Base-by-base conservation (phyloP, 2,113 vertebrate species). In the Apeltes quadracus region DNA sequence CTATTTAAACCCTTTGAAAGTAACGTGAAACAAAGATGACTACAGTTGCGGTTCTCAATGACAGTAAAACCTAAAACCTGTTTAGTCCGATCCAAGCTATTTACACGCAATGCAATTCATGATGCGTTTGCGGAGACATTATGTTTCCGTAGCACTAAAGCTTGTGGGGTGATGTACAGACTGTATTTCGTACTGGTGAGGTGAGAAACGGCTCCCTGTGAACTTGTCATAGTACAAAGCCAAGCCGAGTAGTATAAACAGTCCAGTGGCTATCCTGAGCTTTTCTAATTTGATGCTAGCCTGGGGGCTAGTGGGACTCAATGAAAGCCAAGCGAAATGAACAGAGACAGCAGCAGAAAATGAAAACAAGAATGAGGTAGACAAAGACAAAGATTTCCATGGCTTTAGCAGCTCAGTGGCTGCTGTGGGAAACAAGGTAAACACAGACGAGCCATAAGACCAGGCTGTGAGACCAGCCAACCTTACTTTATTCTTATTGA, bases 321-420 rank as follows among this genome's bases (percentile, higher is more conserved):
- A 63, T 73, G 65, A 70, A 81, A 68, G 76, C 44, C 76, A 64
- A 87, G 86, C 81, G 84, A 87, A 88, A 86, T 70, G 74, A 88
- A 68, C 59, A 76, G 69, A 83, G 64, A 77, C 69, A 61, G 58
- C 71, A 51, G 39, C 41, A 56, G 62, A 82, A 66, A 77, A 73
- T 73, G 56, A 79, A 83, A 85, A 88, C 78, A 84, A 78, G 74
- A 76, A 65, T 1, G 12, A 65, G 44, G 16, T 34, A 69, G 44
- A 73, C 68, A 82, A 75, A 79, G 72, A 54, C n/a, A n/a, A 67
- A 69, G 65, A 78, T 79, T 78, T 79, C 43, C 66, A 58, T 0
- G 36, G 72, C 76, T 80, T n/a, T 34, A 54, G 66, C 6, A 44
- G 81, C 73, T 76, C 66, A 75, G 58, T 57, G 64, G 61, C 53